A percentile compares a stretch with the other conserved stretches of the same genome.
Evolutionary conservation across 2,113 vertebrate genomes (phyloP).

Genomic region (Amblyopsis rosae): DNA sequence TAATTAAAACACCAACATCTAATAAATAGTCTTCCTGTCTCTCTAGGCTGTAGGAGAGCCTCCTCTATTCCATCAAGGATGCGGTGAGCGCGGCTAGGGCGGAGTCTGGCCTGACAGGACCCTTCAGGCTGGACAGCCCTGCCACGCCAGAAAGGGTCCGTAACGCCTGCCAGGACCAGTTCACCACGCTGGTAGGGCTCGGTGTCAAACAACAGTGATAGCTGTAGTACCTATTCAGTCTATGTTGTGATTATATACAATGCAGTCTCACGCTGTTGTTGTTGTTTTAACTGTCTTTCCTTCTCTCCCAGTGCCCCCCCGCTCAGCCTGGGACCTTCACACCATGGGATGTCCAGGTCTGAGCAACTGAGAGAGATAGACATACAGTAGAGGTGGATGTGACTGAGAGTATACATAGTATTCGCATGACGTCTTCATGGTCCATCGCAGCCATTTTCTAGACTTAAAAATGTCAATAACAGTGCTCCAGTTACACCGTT

Average conservation of each 20-base stretch:
- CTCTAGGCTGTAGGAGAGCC: conserved; percentile 91
- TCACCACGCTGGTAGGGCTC: conserved; percentile 85
- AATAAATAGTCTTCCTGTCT: neutral
- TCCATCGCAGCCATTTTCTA: too few species aligned
- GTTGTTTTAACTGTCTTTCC: neutral
- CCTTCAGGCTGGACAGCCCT: conserved; percentile 89
- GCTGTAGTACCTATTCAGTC: neutral
- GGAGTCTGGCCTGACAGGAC: conserved; percentile 69
- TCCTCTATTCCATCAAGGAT: conserved; percentile 93
- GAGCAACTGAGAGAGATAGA: neutral
- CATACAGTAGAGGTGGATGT: too few species aligned
- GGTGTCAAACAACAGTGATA: too few species aligned
- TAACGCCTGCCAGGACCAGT: conserved; percentile 86
- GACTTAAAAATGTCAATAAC: too few species aligned
- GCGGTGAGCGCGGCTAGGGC: conserved; percentile 80
- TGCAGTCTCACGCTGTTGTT: neutral
- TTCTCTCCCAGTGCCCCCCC: conserved; percentile 77
- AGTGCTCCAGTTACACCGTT: too few species aligned
- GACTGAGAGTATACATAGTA: too few species aligned
- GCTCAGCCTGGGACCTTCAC: conserved; percentile 79
- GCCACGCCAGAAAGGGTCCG: conserved; percentile 92
- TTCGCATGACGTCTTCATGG: too few species aligned
- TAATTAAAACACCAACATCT: too few species aligned
- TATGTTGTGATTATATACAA: neutral
- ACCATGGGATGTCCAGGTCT: conserved; percentile 86